Conservation (phyloP, 2,113 vertebrate species). For the Eubucco bourcierii region DNA sequence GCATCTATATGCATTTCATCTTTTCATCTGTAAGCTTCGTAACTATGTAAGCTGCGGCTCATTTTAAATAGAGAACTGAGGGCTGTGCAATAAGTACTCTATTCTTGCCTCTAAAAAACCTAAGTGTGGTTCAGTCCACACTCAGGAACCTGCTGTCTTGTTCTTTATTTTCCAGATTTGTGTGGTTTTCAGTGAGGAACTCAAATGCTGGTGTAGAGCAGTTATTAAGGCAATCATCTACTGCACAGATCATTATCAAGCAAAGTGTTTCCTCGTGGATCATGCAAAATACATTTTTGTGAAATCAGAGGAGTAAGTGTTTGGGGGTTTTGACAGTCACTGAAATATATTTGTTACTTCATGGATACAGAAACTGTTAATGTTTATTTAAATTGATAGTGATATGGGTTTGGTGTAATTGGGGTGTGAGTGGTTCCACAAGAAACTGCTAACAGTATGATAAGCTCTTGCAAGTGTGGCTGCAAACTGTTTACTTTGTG, state of each 20-base stretch:
- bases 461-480: neutral
- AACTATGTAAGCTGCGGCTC: neutral
- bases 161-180: slow-evolving; percentile 64
- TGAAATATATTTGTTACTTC: neutral
- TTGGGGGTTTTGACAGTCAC: neutral
- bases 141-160: neutral
- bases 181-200: slow-evolving; percentile 74
- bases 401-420: neutral
- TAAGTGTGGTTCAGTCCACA: accelerated
- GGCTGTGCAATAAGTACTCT: neutral
- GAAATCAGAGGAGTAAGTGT: slow-evolving; percentile 67
- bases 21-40: neutral
- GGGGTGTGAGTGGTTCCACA: neutral
- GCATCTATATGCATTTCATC: accelerated
- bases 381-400: neutral
- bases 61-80: neutral
- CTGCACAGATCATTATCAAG: slow-evolving; percentile 46
- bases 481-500: neutral
- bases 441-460: neutral
- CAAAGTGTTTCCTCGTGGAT: slow-evolving; percentile 80
- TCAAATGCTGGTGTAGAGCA: slow-evolving; percentile 78
- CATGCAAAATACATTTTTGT: slow-evolving; percentile 72
- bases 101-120: neutral
- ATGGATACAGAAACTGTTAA: neutral
- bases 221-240: slow-evolving; percentile 61